These are phyloP conservation scores for Lithophane ornitopus DNA, from an alignment of 2,888 invertebrate genomes.

Conservation along the genomic window DNA sequence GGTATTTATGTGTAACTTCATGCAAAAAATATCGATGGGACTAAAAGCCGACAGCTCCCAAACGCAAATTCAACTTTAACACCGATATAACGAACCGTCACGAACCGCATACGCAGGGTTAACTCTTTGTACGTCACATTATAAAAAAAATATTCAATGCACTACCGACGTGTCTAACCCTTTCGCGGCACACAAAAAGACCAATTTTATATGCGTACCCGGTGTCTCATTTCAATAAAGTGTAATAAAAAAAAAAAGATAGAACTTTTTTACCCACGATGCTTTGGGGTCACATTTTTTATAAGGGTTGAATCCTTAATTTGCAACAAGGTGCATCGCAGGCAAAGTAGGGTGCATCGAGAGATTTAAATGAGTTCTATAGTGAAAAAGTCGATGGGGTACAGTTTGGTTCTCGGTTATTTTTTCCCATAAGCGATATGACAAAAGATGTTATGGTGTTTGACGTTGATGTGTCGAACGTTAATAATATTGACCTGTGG, in stretches of 20 bases:
- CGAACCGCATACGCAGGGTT: conserved; percentile 86
- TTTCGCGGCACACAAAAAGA: conserved; percentile 84
- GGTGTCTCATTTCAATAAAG: conserved; percentile 91
- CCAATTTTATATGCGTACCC: conserved; percentile 89
- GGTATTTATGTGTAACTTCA: conserved; percentile 13
- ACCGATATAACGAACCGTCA: conserved; percentile 86
- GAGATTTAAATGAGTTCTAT: conserved; percentile 88
- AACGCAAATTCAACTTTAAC: conserved; percentile 86
- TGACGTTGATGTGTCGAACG: conserved; percentile 84
- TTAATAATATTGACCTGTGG: conserved; percentile 74
- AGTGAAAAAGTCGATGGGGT: conserved; percentile 84
- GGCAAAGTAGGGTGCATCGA: conserved; percentile 83
- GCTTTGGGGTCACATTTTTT: conserved; percentile 89
- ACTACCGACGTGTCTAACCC: conserved; percentile 81
- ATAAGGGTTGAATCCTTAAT: conserved; percentile 87
- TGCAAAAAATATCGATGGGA: conserved; percentile 15
- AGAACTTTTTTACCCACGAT: conserved; percentile 89
- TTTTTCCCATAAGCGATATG: conserved; percentile 81
- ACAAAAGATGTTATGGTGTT: conserved; percentile 84
- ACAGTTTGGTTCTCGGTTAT: conserved; percentile 70
- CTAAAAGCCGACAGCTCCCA: conserved; percentile 59
- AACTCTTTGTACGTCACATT: conserved; percentile 73
- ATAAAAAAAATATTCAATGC: conserved; percentile 80
- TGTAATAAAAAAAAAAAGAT: conserved; percentile 86
- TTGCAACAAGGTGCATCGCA: conserved; percentile 90